These are phyloP conservation scores for Heliconius cydno DNA, from an alignment of 2,888 invertebrate species.

Conservation along the genomic window DNA sequence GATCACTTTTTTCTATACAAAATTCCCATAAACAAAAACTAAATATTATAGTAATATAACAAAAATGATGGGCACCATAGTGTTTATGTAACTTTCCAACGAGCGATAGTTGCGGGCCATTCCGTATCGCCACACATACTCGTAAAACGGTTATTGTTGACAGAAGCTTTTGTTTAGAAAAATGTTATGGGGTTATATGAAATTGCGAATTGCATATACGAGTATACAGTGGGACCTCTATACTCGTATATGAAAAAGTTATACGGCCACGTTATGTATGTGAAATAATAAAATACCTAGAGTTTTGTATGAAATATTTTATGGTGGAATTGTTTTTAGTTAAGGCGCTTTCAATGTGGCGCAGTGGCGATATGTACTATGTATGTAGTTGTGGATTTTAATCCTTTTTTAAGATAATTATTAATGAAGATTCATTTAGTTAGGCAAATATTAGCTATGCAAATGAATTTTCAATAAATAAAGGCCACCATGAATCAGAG, in stretches of 20 bases:
- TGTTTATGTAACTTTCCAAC: slow-evolving; percentile 18
- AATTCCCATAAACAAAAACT: not conserved
- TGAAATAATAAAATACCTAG: slow-evolving; percentile 1
- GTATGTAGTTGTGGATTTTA: not conserved
- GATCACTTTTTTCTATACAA: no score
- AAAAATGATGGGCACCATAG: not conserved
- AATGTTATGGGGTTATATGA: slow-evolving; percentile 20
- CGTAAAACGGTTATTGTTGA: slow-evolving; percentile 32
- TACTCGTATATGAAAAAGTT: slow-evolving; percentile 14
- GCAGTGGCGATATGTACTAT: accelerated
- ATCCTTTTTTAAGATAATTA: not conserved
- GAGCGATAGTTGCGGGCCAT: slow-evolving; percentile 31
- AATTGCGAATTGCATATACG: slow-evolving; percentile 14
- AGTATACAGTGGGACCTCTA: not conserved
- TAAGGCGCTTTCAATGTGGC: not conserved
- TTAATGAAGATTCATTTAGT: not conserved
- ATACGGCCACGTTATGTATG: not conserved
- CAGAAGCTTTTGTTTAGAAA: slow-evolving; percentile 30
- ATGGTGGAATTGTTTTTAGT: not conserved
- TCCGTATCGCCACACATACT: slow-evolving; percentile 31
- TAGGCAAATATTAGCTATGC: not conserved
- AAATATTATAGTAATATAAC: not conserved
- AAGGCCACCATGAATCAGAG: not conserved
- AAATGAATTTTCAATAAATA: not conserved
- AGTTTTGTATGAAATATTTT: not conserved